phyloP scores from a whole-genome alignment of 2,888 invertebrate species.

The Perithous albicinctus region DNA sequence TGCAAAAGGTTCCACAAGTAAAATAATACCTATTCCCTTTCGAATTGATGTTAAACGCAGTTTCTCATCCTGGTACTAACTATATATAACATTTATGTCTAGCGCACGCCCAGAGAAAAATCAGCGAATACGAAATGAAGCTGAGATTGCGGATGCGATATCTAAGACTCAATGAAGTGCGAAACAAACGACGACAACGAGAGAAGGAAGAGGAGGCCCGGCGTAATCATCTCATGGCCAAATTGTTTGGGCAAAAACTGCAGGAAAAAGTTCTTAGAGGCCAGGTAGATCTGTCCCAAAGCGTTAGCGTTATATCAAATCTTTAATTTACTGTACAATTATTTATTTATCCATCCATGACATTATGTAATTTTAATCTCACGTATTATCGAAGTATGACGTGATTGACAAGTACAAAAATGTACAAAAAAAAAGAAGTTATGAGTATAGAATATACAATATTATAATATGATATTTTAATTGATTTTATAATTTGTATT shows the following conservation, averaged over 20 bases:
- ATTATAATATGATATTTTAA: slow-evolving; percentile 38
- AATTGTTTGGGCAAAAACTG: slow-evolving; percentile 91
- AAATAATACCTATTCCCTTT: slow-evolving; percentile 31
- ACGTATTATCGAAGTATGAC: neutral
- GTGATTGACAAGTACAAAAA: slow-evolving; percentile 46
- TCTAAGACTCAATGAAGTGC: slow-evolving; percentile 90
- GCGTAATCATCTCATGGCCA: slow-evolving; percentile 91
- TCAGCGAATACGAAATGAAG: slow-evolving; percentile 87
- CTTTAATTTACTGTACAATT: slow-evolving; percentile 72
- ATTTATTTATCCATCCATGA: slow-evolving; percentile 41
- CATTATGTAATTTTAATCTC: slow-evolving; percentile 48
- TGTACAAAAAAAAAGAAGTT: slow-evolving; percentile 47
- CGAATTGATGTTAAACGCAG: slow-evolving; percentile 14
- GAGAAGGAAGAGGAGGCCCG: slow-evolving; percentile 87
- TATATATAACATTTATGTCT: slow-evolving; percentile 38
- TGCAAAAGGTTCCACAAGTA: slow-evolving; percentile 73
- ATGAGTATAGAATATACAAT: slow-evolving; percentile 37
- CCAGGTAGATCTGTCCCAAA: slow-evolving; percentile 88
- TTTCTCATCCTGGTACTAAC: neutral
- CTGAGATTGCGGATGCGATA: slow-evolving; percentile 88
- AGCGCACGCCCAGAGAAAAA: slow-evolving; percentile 82
- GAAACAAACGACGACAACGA: slow-evolving; percentile 86
- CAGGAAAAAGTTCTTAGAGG: slow-evolving; percentile 89
- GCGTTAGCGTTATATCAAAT: slow-evolving; percentile 86
- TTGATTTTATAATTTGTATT: slow-evolving; percentile 48